phyloP scores from a whole-genome alignment of 2,888 invertebrate genomes.

The Lasioglossum calceatum region DNA sequence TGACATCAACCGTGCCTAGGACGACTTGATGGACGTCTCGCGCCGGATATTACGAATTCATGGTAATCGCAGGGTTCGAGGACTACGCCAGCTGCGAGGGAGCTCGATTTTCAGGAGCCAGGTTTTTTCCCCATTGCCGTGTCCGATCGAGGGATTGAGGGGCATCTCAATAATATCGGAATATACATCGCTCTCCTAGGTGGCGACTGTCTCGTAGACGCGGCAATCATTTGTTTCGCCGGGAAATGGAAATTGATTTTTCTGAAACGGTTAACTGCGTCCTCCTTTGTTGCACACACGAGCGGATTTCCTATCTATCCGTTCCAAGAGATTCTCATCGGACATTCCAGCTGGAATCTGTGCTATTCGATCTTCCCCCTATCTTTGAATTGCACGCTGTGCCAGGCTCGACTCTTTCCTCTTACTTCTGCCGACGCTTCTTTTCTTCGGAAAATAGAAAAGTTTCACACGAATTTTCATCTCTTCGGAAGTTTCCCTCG shows the following conservation, averaged over 20 bases:
- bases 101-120: slow-evolving; percentile 7
- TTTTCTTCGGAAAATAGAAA: background rate
- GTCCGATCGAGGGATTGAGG: background rate
- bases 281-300: background rate
- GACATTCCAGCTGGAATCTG: background rate
- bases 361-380: background rate
- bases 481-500: no score
- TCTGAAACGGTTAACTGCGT: background rate
- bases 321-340: background rate
- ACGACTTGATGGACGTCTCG: background rate
- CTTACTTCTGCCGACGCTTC: background rate
- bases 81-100: background rate
- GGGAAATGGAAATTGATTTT: background rate
- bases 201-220: background rate
- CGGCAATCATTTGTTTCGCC: background rate
- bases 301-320: background rate
- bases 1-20: background rate
- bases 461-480: background rate
- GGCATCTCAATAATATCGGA: background rate
- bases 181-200: background rate
- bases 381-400: background rate
- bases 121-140: background rate
- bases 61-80: background rate
- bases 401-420: background rate
- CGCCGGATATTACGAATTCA: slow-evolving; percentile 1